Base-by-base conservation (phyloP, 2,888 invertebrate species). In the Athalia circularis region DNA sequence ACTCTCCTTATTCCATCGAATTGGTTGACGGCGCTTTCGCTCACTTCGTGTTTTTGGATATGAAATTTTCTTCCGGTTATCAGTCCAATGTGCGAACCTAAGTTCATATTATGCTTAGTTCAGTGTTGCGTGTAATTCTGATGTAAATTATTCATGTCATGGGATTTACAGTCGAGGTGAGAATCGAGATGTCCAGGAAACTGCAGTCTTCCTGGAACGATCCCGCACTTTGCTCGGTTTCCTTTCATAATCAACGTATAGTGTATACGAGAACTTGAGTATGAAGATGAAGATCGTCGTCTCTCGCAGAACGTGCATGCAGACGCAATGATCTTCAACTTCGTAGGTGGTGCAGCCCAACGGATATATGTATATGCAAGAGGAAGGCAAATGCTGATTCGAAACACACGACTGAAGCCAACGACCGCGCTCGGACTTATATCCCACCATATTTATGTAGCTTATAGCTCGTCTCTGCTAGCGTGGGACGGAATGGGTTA, bases 351-450 rank as follows among this genome's bases (percentile, higher is more conserved):
- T 72, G 72, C 72, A 72, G 29, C 29, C 29, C 29, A 29, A 29
- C 29, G 29, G 29, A 29, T 29, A 29, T 29, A 29, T 29, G 29
- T 29, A 72, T 47, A 52, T n/a, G 59, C 45, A 54, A 13, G 15
- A 47, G 47, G 59, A 43, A 45, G 52, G 47, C 72, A 8, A 72
- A 72, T 43, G 72, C 57, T 59, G 72, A 47, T 72, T 72, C 47
- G 59, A 72, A 59, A 72, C 47, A 72, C 59, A 72, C 72, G 45
- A 47, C 45, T n/a, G 7, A 13, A 72, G 72, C 72, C 72, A 72
- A 72, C 59, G 72, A 72, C 72, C 72, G 57, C 59, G 59, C 59
- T 72, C 72, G 47, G 72, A 52, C 59, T 59, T 72, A 68, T 57
- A 57, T 47, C 59, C 45, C 59, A 59, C 47, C 59, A 59, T 72